Conservation (phyloP, 2,888 invertebrate species). For the Lottia gigantea region DNA sequence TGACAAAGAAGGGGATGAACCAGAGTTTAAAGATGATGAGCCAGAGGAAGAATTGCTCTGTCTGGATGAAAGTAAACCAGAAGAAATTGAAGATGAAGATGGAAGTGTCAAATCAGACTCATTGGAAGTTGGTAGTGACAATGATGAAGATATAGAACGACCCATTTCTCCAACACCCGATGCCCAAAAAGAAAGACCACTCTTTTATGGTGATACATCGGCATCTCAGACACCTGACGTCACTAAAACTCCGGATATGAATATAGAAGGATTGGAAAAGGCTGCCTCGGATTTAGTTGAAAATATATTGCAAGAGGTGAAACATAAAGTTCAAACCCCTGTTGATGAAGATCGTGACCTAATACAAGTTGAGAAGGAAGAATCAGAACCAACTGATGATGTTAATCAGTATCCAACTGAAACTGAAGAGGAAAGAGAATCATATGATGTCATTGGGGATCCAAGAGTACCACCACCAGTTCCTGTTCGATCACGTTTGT, state of each 20-base stretch:
- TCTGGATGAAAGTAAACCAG: conserved; percentile 33
- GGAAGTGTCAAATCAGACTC: conserved; percentile 17
- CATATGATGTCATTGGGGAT: not conserved
- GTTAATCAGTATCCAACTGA: not conserved
- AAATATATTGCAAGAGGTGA: conserved; percentile 59
- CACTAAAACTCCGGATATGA: conserved; percentile 18
- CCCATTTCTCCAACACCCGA: conserved; percentile 71
- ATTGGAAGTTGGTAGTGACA: conserved; percentile 36
- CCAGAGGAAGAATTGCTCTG: conserved; percentile 34
- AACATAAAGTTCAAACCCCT: conserved; percentile 45
- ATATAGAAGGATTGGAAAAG: conserved; percentile 44
- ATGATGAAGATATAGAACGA: conserved; percentile 71
- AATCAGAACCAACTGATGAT: not conserved
- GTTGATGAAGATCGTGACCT: conserved; percentile 28
- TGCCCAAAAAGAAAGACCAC: conserved; percentile 44
- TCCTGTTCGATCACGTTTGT: conserved; percentile 13
- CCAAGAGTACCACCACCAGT: conserved; percentile 15
- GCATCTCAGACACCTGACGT: conserved; percentile 12
- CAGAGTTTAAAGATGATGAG: conserved; percentile 33
- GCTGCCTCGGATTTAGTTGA: conserved; percentile 61
- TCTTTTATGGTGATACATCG: conserved; percentile 39
- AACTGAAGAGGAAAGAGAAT: conserved; percentile 16
- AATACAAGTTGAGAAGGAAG: conserved; percentile 19
- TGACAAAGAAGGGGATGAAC: conserved; percentile 34
- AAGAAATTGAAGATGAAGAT: conserved; percentile 33